Base-by-base conservation (phyloP, 1,140 invertebrate genomes). In the Antheraea mylitta region DNA sequence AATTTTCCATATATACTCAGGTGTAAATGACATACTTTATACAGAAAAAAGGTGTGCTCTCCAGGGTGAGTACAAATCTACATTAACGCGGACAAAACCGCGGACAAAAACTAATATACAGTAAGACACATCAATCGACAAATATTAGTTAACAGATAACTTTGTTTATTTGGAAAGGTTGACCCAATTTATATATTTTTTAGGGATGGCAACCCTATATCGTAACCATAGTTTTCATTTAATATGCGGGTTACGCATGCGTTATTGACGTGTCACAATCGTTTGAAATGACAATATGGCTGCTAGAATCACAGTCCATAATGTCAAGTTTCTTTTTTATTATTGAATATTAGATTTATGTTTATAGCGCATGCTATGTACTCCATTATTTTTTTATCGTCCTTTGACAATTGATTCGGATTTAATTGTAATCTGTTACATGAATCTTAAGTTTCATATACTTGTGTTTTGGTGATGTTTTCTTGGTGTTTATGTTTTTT, bases 201-300 rank as follows among this genome's bases (percentile, higher is more conserved):
- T 53, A 53, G 45, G 45, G 45, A 53, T 53, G 45, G 45, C 16
- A 53, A 53, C 45, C 45, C 45, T 53, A 53, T 1, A 53, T 53
- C 45, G 45, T 53, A 78, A 72, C 80, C 38, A 42, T 42, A 80
- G 86, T 83, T 82, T 85, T 30, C 22, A 30, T 30, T 89, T 90
- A 90, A 87, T 89, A 90, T 90, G 88, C 88, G 85, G 83, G 79
- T 83, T 88, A 87, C 87, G 86, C 86, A 75, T 85, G 77, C 80
- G 83, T 81, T 84, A 88, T 87, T 82, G 83, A 81, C 85, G 85
- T 90, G 89, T 88, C 88, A 90, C 88, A 90, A 90, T 89, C 78
- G 82, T 82, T 75, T 66, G 72, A 73, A 78, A 68, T 76, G 69
- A 82, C 79, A 81, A 83, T 84, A 83, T 80, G 81, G 80, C 74